A percentile compares a stretch with the other conserved stretches of the same genome.
These are phyloP conservation scores for Copidosoma aretas DNA, from an alignment of 2,888 invertebrate species.

Conservation along the genomic window DNA sequence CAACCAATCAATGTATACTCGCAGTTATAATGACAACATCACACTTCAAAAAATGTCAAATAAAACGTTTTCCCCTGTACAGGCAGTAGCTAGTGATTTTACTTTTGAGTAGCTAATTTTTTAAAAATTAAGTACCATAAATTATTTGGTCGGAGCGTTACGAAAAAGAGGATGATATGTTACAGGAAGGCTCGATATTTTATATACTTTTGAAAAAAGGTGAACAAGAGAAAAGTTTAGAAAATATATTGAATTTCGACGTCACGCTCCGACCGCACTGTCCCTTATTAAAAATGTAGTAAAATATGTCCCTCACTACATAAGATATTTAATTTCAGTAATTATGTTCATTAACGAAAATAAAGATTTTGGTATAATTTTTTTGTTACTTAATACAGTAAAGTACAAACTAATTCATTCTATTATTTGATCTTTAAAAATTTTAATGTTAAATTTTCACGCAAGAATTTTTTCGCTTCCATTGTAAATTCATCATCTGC, in stretches of 20 bases:
- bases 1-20: conserved; percentile 4
- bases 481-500: conserved; percentile 19
- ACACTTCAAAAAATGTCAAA: conserved; percentile 19
- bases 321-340: conserved; percentile 19
- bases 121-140: conserved; percentile 28
- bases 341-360: conserved; percentile 21
- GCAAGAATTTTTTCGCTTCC: conserved; percentile 16
- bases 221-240: neutral
- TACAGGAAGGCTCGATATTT: too few relatives aligned
- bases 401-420: conserved; percentile 7
- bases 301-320: conserved; percentile 7
- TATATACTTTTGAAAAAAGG: neutral
- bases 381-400: conserved; percentile 12
- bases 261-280: conserved; percentile 30
- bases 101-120: conserved; percentile 7
- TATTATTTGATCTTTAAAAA: conserved; percentile 10
- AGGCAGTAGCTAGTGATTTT: conserved; percentile 37
- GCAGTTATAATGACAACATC: conserved; percentile 17
- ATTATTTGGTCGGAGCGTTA: conserved; percentile 17
- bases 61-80: conserved; percentile 20
- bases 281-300: conserved; percentile 14
- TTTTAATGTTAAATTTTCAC: conserved; percentile 23
- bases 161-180: conserved; percentile 1
- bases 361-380: conserved; percentile 15
- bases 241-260: neutral